Percentiles rank a stretch among this genome's conserved stretches.
Conservation (phyloP, 2,888 invertebrate genomes). For the Torymus texanus region DNA sequence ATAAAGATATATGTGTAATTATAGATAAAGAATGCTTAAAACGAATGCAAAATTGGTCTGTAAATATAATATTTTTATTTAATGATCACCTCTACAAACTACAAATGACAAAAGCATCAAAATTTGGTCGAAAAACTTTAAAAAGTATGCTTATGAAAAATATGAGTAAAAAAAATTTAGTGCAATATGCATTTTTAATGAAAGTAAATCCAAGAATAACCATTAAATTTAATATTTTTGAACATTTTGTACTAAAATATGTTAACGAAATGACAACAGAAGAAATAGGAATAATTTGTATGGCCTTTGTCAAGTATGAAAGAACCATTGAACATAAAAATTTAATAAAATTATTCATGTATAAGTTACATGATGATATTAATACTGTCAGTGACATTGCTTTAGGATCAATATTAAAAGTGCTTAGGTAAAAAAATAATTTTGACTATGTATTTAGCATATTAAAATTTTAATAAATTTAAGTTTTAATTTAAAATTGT, state of each 20-base stretch:
- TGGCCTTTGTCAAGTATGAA: conserved; percentile 42
- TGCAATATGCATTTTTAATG: conserved; percentile 41
- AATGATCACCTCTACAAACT: conserved; percentile 69
- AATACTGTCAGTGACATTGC: conserved; percentile 2
- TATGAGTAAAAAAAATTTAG: conserved; percentile 17
- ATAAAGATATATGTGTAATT: not conserved
- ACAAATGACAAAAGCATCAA: conserved; percentile 74
- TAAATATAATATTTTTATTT: conserved; percentile 49
- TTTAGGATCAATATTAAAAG: conserved; percentile 25
- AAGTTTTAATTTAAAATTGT: not conserved
- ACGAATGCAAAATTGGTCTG: conserved; percentile 15
- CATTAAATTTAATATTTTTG: conserved; percentile 40
- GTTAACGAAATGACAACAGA: conserved; percentile 31
- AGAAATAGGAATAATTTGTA: conserved; percentile 50
- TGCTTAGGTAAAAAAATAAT: conserved; percentile 33
- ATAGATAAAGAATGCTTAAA: conserved; percentile 66
- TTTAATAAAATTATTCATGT: conserved; percentile 6
- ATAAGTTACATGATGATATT: conserved; percentile 23
- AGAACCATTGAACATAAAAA: not conserved
- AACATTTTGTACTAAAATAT: conserved; percentile 40
- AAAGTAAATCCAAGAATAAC: not conserved
- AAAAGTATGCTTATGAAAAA: not conserved
- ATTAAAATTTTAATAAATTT: not conserved
- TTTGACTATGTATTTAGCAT: not conserved
- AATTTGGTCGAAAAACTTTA: conserved; percentile 22